Percentiles rank a stretch among this genome's conserved stretches.
phyloP scores from a whole-genome alignment of 2,888 invertebrate genomes.

The Diarsia dahlii region DNA sequence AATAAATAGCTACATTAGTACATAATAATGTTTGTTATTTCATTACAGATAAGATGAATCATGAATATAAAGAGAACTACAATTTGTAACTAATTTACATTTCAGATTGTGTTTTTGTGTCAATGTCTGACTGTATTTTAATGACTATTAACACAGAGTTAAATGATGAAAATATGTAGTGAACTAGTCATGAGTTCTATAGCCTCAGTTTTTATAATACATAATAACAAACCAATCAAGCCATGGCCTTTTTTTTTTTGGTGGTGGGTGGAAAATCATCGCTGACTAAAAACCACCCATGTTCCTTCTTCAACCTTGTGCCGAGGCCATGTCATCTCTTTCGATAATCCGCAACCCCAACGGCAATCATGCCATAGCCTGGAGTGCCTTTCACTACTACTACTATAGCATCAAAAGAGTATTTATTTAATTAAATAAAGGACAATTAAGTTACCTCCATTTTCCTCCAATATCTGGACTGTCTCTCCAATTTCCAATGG shows the following conservation, averaged over 20 bases:
- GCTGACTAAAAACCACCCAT: too few species aligned
- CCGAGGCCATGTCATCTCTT: too few species aligned
- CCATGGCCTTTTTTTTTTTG: too few species aligned
- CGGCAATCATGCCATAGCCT: too few species aligned
- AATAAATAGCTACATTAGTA: conserved; percentile 15
- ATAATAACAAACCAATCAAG: too few species aligned
- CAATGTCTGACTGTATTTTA: conserved; percentile 46
- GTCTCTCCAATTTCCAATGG: conserved; percentile 97
- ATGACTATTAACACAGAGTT: conserved; percentile 29
- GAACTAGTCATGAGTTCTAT: neutral
- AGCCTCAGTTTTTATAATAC: neutral
- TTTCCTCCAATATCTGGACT: conserved; percentile 97
- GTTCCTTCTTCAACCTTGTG: too few species aligned
- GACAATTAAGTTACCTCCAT: conserved; percentile 91
- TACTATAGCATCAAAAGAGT: neutral
- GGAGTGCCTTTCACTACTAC: neutral
- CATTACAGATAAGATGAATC: conserved; percentile 53
- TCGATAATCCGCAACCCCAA: too few species aligned
- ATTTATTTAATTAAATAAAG: neutral
- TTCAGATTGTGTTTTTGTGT: conserved; percentile 42
- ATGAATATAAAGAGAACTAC: conserved; percentile 32
- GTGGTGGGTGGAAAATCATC: too few species aligned
- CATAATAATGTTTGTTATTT: conserved; percentile 28
- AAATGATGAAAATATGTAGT: conserved; percentile 28
- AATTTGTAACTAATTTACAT: conserved; percentile 46